phyloP scores from a whole-genome alignment of 2,888 invertebrate genomes.

The Augochlorella aurata region DNA sequence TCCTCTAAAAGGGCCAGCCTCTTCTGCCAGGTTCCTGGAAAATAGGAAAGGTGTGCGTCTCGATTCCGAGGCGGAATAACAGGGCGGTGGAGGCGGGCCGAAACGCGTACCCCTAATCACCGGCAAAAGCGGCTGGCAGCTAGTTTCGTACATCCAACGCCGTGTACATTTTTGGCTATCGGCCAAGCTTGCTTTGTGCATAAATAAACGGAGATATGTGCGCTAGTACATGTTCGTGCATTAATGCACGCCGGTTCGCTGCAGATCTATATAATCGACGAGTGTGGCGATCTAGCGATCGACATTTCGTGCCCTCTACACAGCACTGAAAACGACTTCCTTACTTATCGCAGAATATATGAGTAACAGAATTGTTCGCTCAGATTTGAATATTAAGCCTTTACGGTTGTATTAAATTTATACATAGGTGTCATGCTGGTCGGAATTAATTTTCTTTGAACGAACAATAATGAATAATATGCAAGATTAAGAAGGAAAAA shows the following conservation, averaged over 20 bases:
- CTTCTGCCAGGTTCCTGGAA: slow-evolving; percentile 36
- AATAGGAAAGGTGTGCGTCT: slow-evolving; percentile 19
- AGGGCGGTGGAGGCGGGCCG: slow-evolving; percentile 47
- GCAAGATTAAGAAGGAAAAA: no score
- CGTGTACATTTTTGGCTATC: slow-evolving; percentile 56
- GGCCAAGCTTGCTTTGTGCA: slow-evolving; percentile 68
- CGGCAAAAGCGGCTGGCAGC: slow-evolving; percentile 40
- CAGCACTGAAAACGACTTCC: background rate
- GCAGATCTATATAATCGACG: background rate
- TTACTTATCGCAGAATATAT: background rate
- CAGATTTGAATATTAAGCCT: no score
- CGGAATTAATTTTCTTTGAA: no score
- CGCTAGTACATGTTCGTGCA: slow-evolving; percentile 47
- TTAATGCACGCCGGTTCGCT: slow-evolving; percentile 23
- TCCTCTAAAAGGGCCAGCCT: slow-evolving; percentile 38
- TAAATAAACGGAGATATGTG: slow-evolving; percentile 71
- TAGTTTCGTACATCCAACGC: slow-evolving; percentile 59
- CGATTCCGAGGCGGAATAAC: slow-evolving; percentile 42
- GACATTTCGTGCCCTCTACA: background rate
- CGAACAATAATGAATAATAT: no score
- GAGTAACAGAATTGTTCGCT: no score
- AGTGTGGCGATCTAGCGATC: slow-evolving; percentile 10
- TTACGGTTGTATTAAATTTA: no score
- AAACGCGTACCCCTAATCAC: slow-evolving; percentile 41
- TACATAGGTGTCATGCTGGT: no score